Evolutionary conservation across 2,113 vertebrate species (phyloP).

Genomic region (Anas platyrhynchos): DNA sequence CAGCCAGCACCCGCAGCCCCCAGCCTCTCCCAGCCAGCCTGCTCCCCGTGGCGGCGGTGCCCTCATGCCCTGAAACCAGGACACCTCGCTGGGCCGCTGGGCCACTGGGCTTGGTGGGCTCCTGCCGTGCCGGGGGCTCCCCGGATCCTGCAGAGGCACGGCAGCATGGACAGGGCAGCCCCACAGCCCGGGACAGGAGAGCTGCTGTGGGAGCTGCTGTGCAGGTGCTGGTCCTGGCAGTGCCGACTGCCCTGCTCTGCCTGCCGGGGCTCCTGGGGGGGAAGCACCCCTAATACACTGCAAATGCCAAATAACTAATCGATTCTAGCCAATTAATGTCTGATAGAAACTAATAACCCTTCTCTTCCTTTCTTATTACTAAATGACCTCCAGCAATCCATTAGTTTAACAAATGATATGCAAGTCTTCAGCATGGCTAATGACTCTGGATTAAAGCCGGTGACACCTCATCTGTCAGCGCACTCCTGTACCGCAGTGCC

Average conservation of each 20-base stretch:
- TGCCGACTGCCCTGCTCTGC: neutral
- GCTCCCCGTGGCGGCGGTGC: neutral
- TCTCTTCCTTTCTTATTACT: constrained; percentile 50
- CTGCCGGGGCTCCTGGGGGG: fast-evolving
- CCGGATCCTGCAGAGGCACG: no score
- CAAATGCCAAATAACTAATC: constrained; percentile 29
- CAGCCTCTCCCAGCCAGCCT: no score
- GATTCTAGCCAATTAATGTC: constrained; percentile 59
- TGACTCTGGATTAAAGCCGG: neutral
- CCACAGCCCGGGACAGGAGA: neutral
- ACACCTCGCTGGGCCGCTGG: no score
- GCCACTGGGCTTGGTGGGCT: no score
- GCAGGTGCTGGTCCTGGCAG: fast-evolving
- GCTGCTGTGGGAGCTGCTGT: fast-evolving
- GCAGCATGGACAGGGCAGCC: no score
- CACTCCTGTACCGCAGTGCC: neutral
- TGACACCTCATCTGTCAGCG: constrained; percentile 26
- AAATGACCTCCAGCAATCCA: constrained; percentile 63
- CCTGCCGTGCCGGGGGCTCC: no score
- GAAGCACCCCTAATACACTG: neutral
- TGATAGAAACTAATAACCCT: constrained; percentile 59
- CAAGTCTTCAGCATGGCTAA: constrained; percentile 25
- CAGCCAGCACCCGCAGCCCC: no score
- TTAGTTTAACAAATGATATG: constrained; percentile 48
- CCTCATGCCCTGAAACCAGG: no score